Conservation (phyloP, 2,113 vertebrate genomes). For the Puffinus mauretanicus region DNA sequence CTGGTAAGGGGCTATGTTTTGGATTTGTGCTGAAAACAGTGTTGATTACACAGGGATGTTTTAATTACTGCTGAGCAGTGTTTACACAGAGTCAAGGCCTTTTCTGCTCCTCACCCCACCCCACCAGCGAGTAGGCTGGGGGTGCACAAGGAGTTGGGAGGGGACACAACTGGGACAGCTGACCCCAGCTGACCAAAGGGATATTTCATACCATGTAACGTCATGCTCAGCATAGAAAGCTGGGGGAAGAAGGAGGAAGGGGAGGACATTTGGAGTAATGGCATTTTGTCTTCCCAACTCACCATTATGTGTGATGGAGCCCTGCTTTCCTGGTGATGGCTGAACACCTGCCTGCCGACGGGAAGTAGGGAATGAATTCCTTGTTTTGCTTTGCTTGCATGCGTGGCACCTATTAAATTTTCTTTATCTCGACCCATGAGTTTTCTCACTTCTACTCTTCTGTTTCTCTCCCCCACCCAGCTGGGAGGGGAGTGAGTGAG, state of each 20-base stretch:
- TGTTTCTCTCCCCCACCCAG: accelerated
- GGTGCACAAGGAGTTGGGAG: no score
- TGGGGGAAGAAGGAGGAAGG: no score
- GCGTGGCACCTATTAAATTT: neutral
- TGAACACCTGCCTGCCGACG: neutral
- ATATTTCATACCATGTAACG: accelerated
- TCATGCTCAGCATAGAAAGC: neutral
- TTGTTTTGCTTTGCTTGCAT: neutral
- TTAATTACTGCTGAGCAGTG: neutral
- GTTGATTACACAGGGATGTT: neutral
- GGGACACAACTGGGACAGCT: neutral
- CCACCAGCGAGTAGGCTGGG: neutral
- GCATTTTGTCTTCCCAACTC: accelerated
- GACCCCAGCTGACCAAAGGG: neutral
- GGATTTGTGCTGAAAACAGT: neutral
- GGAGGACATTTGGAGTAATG: accelerated
- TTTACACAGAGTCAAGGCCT: neutral
- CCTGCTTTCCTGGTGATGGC: neutral
- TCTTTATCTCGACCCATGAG: neutral
- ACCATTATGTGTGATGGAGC: accelerated
- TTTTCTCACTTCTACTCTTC: neutral
- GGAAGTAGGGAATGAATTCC: neutral
- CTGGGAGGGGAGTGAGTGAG: accelerated
- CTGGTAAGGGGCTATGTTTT: neutral
- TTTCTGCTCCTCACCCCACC: neutral